phyloP scores from a whole-genome alignment of 2,113 vertebrate genomes.

The Hemiscyllium ocellatum region DNA sequence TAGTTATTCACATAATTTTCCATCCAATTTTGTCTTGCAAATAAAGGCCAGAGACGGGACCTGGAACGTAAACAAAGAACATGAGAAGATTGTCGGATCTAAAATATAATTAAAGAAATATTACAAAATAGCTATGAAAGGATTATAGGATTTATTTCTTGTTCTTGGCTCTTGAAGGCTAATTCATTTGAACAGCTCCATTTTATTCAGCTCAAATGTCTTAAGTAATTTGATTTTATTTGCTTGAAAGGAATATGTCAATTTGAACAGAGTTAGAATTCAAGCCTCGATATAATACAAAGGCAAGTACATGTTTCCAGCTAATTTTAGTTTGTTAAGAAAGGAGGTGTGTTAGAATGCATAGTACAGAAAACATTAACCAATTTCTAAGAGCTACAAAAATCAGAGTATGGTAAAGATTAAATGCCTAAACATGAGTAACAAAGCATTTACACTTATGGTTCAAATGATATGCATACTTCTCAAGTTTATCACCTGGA shows the following conservation, averaged over 20 bases:
- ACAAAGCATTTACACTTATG: background rate
- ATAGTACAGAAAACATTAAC: background rate
- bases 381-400: background rate
- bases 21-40: background rate
- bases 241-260: background rate
- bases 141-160: background rate
- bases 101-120: background rate
- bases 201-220: slow-evolving; percentile 1
- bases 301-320: background rate
- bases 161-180: background rate
- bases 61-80: background rate
- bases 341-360: background rate
- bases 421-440: background rate
- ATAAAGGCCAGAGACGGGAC: background rate
- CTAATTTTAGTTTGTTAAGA: background rate
- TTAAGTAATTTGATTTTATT: background rate
- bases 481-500: background rate
- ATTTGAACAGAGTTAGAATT: background rate
- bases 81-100: background rate
- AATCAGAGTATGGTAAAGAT: background rate
- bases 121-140: background rate
- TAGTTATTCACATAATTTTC: background rate
- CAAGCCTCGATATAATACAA: background rate
- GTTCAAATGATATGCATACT: background rate
- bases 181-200: background rate